Percentiles rank a stretch among this genome's conserved stretches.
phyloP scores from a whole-genome alignment of 2,888 invertebrate species.

The Lasioglossum marginatum region DNA sequence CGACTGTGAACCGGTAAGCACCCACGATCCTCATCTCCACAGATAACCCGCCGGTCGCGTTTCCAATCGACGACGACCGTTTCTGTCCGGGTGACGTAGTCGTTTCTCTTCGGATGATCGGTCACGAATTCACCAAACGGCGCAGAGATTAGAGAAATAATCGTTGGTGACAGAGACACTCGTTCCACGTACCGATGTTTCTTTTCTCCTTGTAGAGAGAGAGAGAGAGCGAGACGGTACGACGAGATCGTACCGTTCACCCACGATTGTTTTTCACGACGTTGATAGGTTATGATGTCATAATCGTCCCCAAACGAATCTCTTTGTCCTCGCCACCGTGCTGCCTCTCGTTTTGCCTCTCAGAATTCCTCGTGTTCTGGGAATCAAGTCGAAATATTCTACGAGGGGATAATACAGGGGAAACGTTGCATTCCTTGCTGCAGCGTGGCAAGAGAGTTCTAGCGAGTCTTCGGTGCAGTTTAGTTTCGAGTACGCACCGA shows the following conservation, averaged over 20 bases:
- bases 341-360: neutral
- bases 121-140: neutral
- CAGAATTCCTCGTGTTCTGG: neutral
- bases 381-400: neutral
- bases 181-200: neutral
- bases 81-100: conserved; percentile 25
- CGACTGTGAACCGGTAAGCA: conserved; percentile 69
- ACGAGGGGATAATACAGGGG: neutral
- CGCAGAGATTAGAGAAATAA: neutral
- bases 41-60: neutral
- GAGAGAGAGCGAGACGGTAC: neutral
- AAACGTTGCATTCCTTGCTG: neutral
- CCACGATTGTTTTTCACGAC: conserved; percentile 25
- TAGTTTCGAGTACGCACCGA: neutral
- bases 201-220: neutral
- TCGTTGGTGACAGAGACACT: neutral
- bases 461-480: conserved; percentile 6
- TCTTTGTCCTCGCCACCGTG: conserved; percentile 50
- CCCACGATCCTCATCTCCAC: neutral
- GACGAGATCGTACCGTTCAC: neutral
- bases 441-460: neutral
- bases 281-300: conserved; percentile 60
- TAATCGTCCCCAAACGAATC: conserved; percentile 33
- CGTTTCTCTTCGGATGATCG: neutral
- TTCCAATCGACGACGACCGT: neutral